Percentiles rank a stretch among this genome's conserved stretches.
phyloP scores from a whole-genome alignment of 2,113 vertebrate genomes.

The Zosterops pallidus region DNA sequence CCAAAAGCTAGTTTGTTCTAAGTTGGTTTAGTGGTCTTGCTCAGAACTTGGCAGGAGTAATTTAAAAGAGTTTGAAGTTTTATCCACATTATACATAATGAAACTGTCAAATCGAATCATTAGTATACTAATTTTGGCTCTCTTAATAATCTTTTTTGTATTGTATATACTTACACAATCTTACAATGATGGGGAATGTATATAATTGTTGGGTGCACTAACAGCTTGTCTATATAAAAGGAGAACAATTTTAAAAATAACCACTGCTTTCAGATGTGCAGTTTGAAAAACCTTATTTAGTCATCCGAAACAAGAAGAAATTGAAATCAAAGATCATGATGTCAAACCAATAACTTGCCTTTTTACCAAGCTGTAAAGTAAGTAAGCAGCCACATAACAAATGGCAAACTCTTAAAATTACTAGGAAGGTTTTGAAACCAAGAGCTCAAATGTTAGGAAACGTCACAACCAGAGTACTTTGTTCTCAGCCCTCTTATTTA shows the following conservation, averaged over 20 bases:
- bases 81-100: not conserved
- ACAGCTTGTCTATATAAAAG: not conserved
- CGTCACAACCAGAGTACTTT: not conserved
- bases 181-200: not conserved
- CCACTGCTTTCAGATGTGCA: not conserved
- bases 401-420: not conserved
- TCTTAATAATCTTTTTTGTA: slow-evolving; percentile 24
- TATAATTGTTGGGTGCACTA: slow-evolving; percentile 44
- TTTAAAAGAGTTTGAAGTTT: slow-evolving; percentile 37
- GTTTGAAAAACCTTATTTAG: not conserved
- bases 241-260: slow-evolving; percentile 41
- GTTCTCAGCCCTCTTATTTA: not conserved
- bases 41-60: not conserved
- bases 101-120: slow-evolving; percentile 45
- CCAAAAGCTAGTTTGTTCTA: not conserved
- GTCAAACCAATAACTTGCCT: not conserved
- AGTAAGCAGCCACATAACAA: not conserved
- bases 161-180: slow-evolving; percentile 13
- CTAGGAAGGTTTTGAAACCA: not conserved
- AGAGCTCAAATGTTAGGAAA: not conserved
- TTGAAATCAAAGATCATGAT: not conserved
- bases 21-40: not conserved
- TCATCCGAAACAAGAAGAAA: not conserved
- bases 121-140: slow-evolving; percentile 48
- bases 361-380: not conserved